A percentile compares a stretch with the other conserved stretches of the same genome.
Conservation (phyloP, 2,888 invertebrate species). For the Imbricaverruca yamaguchii region DNA sequence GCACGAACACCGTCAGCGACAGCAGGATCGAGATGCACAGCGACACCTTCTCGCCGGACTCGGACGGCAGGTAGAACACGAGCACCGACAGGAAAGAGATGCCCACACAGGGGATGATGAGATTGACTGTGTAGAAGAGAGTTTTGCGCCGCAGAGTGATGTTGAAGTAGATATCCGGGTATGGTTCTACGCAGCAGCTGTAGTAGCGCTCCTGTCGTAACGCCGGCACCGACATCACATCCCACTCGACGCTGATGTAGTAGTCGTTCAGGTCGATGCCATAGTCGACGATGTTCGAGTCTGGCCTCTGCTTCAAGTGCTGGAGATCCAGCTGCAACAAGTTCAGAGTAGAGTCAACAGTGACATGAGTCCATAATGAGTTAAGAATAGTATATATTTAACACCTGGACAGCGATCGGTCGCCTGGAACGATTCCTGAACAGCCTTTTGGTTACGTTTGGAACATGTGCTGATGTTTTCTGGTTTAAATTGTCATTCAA, state of each 20-base stretch:
- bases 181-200: conserved; percentile 94
- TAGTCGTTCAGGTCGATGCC: conserved; percentile 90
- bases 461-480: too few relatives aligned
- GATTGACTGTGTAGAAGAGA: conserved; percentile 93
- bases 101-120: conserved; percentile 94
- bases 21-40: conserved; percentile 89
- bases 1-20: conserved; percentile 88
- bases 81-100: conserved; percentile 94
- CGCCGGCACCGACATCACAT: conserved; percentile 84
- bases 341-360: too few relatives aligned
- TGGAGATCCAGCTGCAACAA: conserved; percentile 70
- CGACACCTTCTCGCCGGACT: conserved; percentile 90
- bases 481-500: too few relatives aligned
- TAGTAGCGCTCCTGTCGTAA: conserved; percentile 85
- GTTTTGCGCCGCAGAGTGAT: conserved; percentile 90
- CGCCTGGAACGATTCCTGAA: too few relatives aligned
- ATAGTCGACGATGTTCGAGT: conserved; percentile 77
- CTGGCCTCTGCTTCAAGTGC: conserved; percentile 76
- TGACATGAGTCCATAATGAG: too few relatives aligned
- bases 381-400: too few relatives aligned
- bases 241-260: conserved; percentile 97
- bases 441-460: too few relatives aligned
- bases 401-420: too few relatives aligned
- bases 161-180: conserved; percentile 95
- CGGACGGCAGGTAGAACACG: conserved; percentile 94